Percentiles rank a stretch among this genome's conserved stretches.
Evolutionary conservation across 64 coral and sea anemone species (phyloP).

Genomic region (Orbicella faveolata): DNA sequence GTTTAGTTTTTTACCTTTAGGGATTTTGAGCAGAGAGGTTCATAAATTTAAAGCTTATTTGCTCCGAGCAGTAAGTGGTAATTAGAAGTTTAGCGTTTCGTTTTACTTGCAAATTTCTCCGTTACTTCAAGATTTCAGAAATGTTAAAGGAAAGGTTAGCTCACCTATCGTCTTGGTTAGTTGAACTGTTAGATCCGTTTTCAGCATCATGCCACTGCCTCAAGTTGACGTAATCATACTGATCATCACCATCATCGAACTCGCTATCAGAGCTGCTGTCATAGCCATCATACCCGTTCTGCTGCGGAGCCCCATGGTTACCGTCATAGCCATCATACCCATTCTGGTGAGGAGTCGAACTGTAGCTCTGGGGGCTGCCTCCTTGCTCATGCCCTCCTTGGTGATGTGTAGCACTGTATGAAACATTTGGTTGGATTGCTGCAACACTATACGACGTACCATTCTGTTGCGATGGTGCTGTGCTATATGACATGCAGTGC

Average conservation of each 20-base stretch:
- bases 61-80: too few relatives aligned
- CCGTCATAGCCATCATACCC: neutral
- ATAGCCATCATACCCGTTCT: conserved; percentile 35
- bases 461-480: conserved; percentile 2
- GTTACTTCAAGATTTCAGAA: neutral
- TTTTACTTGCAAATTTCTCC: neutral
- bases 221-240: conserved; percentile 27
- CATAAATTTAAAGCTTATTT: too few relatives aligned
- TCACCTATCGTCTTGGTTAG: conserved; percentile 31
- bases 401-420: neutral
- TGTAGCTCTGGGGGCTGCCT: neutral
- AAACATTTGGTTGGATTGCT: neutral
- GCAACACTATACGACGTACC: neutral
- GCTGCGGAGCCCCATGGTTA: neutral
- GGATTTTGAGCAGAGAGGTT: too few relatives aligned
- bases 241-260: conserved; percentile 27
- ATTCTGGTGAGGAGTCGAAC: neutral
- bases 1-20: too few relatives aligned
- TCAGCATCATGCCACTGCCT: conserved; percentile 3
- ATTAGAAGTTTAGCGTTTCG: too few relatives aligned
- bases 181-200: conserved; percentile 4
- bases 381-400: neutral
- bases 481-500: neutral
- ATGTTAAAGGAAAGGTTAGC: neutral
- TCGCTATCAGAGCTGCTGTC: conserved; percentile 30